Percentiles rank a stretch among this genome's conserved stretches.
Conservation (phyloP, 1,140 invertebrate species). For the Bombus huntii region DNA sequence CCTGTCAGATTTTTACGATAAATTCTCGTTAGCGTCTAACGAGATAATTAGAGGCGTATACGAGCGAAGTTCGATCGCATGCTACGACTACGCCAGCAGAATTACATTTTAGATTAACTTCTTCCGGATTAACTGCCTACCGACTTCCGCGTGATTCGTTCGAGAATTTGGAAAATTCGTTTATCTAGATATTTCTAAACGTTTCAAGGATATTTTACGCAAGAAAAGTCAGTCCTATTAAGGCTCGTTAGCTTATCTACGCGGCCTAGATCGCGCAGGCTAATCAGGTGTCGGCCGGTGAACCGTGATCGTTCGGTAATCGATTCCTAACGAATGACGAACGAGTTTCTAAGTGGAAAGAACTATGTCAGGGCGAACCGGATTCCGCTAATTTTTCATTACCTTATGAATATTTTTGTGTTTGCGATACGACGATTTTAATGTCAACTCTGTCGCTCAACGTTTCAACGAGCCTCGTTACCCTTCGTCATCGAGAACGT, state of each 20-base stretch:
- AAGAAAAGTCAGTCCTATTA: conserved; percentile 11
- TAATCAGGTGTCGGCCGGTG: conserved; percentile 16
- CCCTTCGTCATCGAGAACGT: background rate
- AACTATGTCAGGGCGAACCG: conserved; percentile 57
- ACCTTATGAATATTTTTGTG: conserved; percentile 20
- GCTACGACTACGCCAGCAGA: too few relatives aligned
- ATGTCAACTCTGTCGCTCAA: background rate
- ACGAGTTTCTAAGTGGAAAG: conserved; percentile 38
- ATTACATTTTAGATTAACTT: background rate
- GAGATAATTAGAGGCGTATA: background rate
- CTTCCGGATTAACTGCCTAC: background rate
- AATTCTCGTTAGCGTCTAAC: background rate
- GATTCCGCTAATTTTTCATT: conserved; percentile 43
- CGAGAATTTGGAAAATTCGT: background rate
- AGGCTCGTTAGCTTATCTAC: conserved; percentile 52
- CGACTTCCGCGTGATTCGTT: background rate
- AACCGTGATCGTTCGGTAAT: conserved; percentile 53
- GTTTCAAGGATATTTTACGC: background rate
- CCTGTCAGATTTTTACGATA: background rate
- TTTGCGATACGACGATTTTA: background rate
- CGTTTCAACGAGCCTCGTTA: background rate
- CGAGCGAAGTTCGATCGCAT: too few relatives aligned
- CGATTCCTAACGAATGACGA: conserved; percentile 53
- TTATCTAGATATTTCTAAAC: too few relatives aligned
- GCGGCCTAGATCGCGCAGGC: conserved; percentile 34